Evolutionary conservation across 2,113 vertebrate genomes (phyloP), one percentile per base, ranked within the genome.

Genomic region (Salvelinus alpinus): DNA sequence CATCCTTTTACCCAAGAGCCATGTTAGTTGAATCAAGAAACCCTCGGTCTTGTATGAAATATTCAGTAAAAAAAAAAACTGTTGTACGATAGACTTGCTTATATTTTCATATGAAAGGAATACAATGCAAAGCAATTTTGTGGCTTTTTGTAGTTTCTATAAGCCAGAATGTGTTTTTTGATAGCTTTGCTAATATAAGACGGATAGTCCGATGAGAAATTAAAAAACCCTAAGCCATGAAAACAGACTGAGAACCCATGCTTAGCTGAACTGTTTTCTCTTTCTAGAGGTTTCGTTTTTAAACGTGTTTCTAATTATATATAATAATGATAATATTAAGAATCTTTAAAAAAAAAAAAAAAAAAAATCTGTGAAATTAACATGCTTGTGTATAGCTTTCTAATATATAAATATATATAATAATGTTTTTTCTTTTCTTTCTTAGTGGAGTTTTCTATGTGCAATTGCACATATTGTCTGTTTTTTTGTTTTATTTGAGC

Each of bases 301-400:
- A 97, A 97, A 97, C 95, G 95, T 99, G 97, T 99, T 98, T 99
- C 96, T 99, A 98, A 98, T 96, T 97, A 97, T 98, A 95, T 93
- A 92, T 92, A 90, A 92, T 90, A 92, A 97, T 95, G 96, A 96
- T 94, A 95, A 94, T 97, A 99, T 98, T 99, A 98, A 97, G 96
- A 97, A 97, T 97, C 96, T 98, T 97, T n/a, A 93, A 92, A 95
- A 96, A 83, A 44, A 94, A 95, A 91, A 94, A 34, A 1, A 34
- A 95, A 91, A 94, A 34, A 8, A 34, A 34, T 98, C 96, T 98
- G 97, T 98, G 96, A 99, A 99, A 98, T 99, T 98, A 98, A 98
- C 96, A 99, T 98, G 96, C 97, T 99, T 99, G 97, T 99, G 96
- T 98, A 99, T 98, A 99, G 97, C 97, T 98, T 98, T 99, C 96